phyloP scores from a whole-genome alignment of 2,113 vertebrate species.

The Calyptommatus sinebrachiatus region DNA sequence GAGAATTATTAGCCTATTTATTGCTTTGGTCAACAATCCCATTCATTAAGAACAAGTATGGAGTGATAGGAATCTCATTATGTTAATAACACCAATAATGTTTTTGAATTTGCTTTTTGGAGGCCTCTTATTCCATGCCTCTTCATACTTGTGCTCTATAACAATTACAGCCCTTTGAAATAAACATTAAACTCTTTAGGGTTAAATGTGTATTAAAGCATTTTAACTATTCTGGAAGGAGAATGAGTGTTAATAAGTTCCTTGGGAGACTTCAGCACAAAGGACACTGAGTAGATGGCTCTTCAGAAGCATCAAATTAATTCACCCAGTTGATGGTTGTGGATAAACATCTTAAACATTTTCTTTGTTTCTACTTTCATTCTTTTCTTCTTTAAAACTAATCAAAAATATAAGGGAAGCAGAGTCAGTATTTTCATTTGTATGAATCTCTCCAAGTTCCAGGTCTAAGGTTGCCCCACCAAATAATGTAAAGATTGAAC shows the following conservation, averaged over 20 bases:
- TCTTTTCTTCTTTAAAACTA: not conserved
- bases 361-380: not conserved
- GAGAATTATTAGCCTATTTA: not conserved
- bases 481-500: too few species aligned
- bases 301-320: not conserved
- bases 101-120: not conserved
- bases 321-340: too few species aligned
- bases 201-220: conserved; percentile 6
- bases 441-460: not conserved
- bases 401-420: not conserved
- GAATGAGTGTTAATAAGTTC: not conserved
- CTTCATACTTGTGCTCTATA: not conserved
- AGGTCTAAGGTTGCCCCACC: too few species aligned
- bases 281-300: not conserved
- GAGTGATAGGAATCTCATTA: conserved; percentile 1
- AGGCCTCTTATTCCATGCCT: not conserved
- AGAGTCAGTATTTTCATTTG: not conserved
- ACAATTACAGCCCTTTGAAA: conserved; percentile 1
- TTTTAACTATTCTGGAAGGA: not conserved
- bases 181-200: not conserved
- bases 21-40: not conserved
- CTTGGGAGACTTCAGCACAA: not conserved
- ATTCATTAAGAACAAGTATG: not conserved
- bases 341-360: too few species aligned
- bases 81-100: not conserved